Percentiles rank a stretch among this genome's conserved stretches.
These are phyloP conservation scores for Timandra comae DNA, from an alignment of 2,888 invertebrate genomes.

Conservation along the genomic window DNA sequence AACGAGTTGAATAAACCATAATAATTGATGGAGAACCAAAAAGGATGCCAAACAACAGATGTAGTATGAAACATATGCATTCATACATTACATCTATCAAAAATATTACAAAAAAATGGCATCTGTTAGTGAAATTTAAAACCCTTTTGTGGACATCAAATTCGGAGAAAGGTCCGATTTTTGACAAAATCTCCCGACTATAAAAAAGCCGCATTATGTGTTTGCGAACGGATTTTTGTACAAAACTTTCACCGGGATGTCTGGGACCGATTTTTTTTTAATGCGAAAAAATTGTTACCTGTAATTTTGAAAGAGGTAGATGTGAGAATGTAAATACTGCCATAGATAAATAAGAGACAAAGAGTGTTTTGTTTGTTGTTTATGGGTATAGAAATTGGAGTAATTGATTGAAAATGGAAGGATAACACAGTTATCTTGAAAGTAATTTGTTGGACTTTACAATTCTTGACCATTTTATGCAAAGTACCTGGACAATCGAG, in stretches of 20 bases:
- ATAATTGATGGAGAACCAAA: slow-evolving; percentile 9
- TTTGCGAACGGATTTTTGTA: slow-evolving; percentile 46
- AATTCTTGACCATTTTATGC: too few relatives aligned
- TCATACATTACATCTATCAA: slow-evolving; percentile 5
- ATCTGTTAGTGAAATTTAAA: slow-evolving; percentile 66
- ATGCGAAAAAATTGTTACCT: slow-evolving; percentile 34
- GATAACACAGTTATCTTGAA: too few relatives aligned
- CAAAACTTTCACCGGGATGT: slow-evolving; percentile 60
- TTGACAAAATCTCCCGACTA: slow-evolving; percentile 37
- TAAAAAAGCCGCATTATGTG: slow-evolving; percentile 51
- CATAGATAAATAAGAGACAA: too few relatives aligned
- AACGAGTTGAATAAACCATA: neutral
- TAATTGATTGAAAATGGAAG: too few relatives aligned
- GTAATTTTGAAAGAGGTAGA: slow-evolving; percentile 38
- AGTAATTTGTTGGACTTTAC: too few relatives aligned
- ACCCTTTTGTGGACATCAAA: slow-evolving; percentile 63
- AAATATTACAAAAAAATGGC: slow-evolving; percentile 32
- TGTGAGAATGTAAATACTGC: slow-evolving; percentile 31
- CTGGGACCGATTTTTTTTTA: slow-evolving; percentile 33
- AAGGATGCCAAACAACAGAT: slow-evolving; percentile 19
- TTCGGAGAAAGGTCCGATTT: slow-evolving; percentile 55
- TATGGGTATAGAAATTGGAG: too few relatives aligned
- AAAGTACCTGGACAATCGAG: too few relatives aligned
- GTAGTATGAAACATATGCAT: slow-evolving; percentile 14
- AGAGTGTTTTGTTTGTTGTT: too few relatives aligned